Base-by-base conservation (phyloP, 1,140 invertebrate species). In the Dendrolimus punctatus region DNA sequence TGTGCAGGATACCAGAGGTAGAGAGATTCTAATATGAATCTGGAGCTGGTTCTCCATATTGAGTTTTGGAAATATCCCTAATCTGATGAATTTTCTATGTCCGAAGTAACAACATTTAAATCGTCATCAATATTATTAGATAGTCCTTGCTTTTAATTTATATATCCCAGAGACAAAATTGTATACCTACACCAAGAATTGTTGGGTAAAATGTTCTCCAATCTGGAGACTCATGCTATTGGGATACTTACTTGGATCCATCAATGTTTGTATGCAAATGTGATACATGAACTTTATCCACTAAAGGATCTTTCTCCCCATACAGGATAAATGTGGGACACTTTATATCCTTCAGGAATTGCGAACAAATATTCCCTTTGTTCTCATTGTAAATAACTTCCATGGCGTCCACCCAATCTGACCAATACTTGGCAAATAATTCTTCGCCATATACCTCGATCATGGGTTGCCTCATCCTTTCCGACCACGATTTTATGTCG, bases 321-420 rank as follows among this genome's bases (percentile, higher is more conserved):
- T 97, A 94, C 39, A 97, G 63, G 58, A 97, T 93, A 6, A 95
- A 90, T 8, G 94, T 95, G 1, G 92, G 92, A 62, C 93, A 94
- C 40, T 89, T 82, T 57, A 94, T 90, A 68, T 93, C 86, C 2
- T 88, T 68, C 4, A 97, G 62, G 5, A 87, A 69, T 1, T 87
- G 69, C 52, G 90, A 91, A 75, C 94, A 96, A 57, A 97, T 91
- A 66, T 97, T 89, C 1, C 94, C 95, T 5, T 90, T 76, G 5
- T 88, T 80, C 40, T 89, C 72, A 38, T 91, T 73, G 41, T 84
- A 91, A 44, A 95, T 87, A 8, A 68, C 66, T n/a, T 66, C 70
- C 65, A 92, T 87, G 0, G 89, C 88, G 60, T 96, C 92, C 5
- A 93, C 88, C 95, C 95, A 97, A 40, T 87, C 82, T 4, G 83